Evolutionary conservation across 2,797 vertebrate species (phyloP).

Genomic region (Phyllotis vaccarum): DNA sequence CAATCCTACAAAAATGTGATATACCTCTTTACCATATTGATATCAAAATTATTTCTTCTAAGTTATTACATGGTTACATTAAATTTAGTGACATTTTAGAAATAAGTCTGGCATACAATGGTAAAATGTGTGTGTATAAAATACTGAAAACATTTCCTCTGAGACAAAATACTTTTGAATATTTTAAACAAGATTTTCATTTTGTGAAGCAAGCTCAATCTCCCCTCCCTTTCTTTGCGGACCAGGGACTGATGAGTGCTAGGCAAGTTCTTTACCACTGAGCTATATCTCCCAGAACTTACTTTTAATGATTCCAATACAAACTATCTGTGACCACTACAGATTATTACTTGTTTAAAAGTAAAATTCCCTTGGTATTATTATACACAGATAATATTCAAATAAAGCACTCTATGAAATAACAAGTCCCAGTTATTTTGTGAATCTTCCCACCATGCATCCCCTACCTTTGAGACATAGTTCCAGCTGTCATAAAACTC

Average conservation of each 20-base stretch:
- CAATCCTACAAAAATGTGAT: constrained; percentile 55
- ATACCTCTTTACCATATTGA: constrained; percentile 11
- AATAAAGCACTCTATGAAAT: not conserved
- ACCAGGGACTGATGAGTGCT: not conserved
- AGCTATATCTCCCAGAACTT: not conserved
- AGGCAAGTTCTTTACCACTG: not conserved
- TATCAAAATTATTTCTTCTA: not conserved
- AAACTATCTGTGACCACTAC: not conserved
- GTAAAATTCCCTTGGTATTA: constrained; percentile 35
- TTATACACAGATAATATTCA: constrained; percentile 50
- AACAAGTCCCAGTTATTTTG: not conserved
- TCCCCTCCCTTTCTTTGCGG: not conserved
- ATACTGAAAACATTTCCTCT: not conserved
- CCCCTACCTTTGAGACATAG: not conserved
- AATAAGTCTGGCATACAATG: not conserved
- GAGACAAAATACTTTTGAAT: constrained; percentile 48
- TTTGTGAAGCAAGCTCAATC: not conserved
- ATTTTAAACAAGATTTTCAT: not conserved
- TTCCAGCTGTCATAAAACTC: too few species aligned
- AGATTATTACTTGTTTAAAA: not conserved
- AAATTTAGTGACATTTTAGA: constrained; percentile 24
- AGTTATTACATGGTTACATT: constrained; percentile 8
- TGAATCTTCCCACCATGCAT: not conserved
- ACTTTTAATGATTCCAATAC: not conserved
- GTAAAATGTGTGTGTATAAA: constrained; percentile 7